Evolutionary conservation across 1,140 invertebrate genomes (phyloP).

Genomic region (Akabosia matsudoensis): DNA sequence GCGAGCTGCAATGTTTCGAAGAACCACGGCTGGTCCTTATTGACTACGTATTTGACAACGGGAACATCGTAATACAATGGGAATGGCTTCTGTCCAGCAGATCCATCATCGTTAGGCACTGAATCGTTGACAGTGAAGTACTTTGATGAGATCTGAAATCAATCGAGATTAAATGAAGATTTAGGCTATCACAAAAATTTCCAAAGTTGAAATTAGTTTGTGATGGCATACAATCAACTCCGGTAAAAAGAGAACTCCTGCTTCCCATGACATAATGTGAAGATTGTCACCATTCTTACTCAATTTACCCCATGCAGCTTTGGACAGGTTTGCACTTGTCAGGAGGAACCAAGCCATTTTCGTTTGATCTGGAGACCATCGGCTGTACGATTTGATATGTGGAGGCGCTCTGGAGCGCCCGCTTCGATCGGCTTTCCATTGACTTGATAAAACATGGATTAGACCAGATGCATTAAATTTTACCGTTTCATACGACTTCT

Average conservation of each 20-base stretch:
- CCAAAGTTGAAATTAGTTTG: not conserved
- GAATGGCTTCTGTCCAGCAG: slow-evolving; percentile 54
- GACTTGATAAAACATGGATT: slow-evolving; percentile 57
- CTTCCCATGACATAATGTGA: slow-evolving; percentile 83
- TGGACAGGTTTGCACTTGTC: slow-evolving; percentile 90
- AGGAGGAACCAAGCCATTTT: slow-evolving; percentile 76
- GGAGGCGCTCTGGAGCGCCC: slow-evolving; percentile 76
- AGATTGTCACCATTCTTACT: slow-evolving; percentile 65
- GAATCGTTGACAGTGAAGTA: slow-evolving; percentile 50
- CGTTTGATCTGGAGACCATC: slow-evolving; percentile 64
- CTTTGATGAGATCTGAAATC: slow-evolving; percentile 53
- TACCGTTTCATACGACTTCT: not conserved
- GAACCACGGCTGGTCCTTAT: slow-evolving; percentile 62
- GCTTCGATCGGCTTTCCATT: slow-evolving; percentile 73
- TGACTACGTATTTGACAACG: slow-evolving; percentile 61
- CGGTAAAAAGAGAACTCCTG: slow-evolving; percentile 84
- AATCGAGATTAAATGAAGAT: slow-evolving; percentile 34
- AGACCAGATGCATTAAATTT: not conserved
- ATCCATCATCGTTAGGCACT: too few species aligned
- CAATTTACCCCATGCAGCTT: slow-evolving; percentile 85
- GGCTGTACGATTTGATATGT: slow-evolving; percentile 87
- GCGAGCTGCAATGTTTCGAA: slow-evolving; percentile 40
- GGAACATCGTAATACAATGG: slow-evolving; percentile 78
- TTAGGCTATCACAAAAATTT: slow-evolving; percentile 35
- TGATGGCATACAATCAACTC: slow-evolving; percentile 67